Base-by-base conservation (phyloP, 2,888 invertebrate genomes). In the Synanthedon andrenaeformis region DNA sequence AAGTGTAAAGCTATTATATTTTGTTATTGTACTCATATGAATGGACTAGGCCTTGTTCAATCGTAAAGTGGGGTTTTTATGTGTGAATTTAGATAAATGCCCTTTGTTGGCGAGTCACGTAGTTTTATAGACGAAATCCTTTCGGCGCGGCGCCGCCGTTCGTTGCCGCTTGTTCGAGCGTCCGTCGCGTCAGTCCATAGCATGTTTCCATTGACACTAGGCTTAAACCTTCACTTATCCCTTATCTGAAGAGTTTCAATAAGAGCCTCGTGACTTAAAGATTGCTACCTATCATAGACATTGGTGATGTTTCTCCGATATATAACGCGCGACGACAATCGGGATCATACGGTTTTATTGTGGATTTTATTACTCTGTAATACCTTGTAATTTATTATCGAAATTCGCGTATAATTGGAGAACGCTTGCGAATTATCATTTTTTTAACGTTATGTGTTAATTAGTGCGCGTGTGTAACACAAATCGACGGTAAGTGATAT, bases 71-170 rank as follows among this genome's bases (percentile, higher is more conserved):
- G 10, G 35, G 35, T 35, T 35, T 35, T 35, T 35, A 8, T 35
- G 10, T 35, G 35, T 35, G 35, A 35, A 35, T 35, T 35, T 35
- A 35, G 66, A 74, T 61, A 60, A 62, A 63, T 72, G 75, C 67
- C 73, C 73, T 74, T 74, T 71, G 72, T 65, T 59, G 61, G 63
- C 62, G 12, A 63, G 67, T 71, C 79, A 77, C 78, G 79, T 78
- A 75, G 65, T 60, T 62, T 58, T 58, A 17, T 17, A 53, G 59
- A 61, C 57, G 60, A 66, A 66, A 66, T 64, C 64, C 66, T 65
- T 65, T 57, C 59, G 59, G 58, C 62, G 60, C 53, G 61, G 11
- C 59, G 59, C 57, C 62, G 60, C 53, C 61, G 11, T 35, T 35
- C 35, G 35, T 10, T 3, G 35, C 3, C 35, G 35, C 35, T 35